Evolutionary conservation across 2,888 invertebrate species (phyloP).

Genomic region (Microctonus hyperodae): DNA sequence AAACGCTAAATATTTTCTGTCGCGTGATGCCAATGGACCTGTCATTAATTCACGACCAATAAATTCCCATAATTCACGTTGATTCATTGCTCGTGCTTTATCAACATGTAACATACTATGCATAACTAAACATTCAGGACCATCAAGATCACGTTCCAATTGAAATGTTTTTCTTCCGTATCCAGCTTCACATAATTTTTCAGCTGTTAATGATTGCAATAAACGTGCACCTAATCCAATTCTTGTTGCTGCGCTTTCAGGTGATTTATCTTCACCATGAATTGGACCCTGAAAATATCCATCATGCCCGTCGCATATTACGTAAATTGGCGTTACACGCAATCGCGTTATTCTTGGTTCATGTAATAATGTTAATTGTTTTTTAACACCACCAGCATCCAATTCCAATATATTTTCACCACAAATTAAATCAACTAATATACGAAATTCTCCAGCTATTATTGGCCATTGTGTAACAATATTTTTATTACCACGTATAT

Average conservation of each 20-base stretch:
- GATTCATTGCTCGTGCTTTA: conserved; percentile 75
- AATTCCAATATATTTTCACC: conserved; percentile 73
- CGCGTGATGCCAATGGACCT: conserved; percentile 60
- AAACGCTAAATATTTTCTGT: conserved; percentile 88
- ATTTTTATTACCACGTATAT: conserved; percentile 61
- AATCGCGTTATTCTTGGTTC: conserved; percentile 68
- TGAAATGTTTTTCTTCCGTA: conserved; percentile 83
- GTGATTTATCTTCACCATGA: conserved; percentile 68
- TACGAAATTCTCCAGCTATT: conserved; percentile 74
- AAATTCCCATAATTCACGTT: conserved; percentile 83
- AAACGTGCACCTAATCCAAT: conserved; percentile 81
- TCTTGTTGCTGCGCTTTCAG: conserved; percentile 76
- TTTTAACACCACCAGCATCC: conserved; percentile 66
- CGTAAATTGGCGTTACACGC: conserved; percentile 80
- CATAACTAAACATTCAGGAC: conserved; percentile 76
- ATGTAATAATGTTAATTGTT: conserved; percentile 67
- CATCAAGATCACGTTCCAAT: conserved; percentile 72
- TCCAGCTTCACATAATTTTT: conserved; percentile 83
- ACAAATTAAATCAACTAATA: conserved; percentile 69
- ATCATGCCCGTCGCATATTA: conserved; percentile 81
- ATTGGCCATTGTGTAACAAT: conserved; percentile 69
- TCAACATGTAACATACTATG: conserved; percentile 74
- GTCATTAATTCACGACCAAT: conserved; percentile 86
- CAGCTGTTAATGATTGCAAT: conserved; percentile 86
- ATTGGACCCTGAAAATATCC: conserved; percentile 74